A percentile compares a stretch with the other conserved stretches of the same genome.
These are phyloP conservation scores for Agrotis clavis DNA, from an alignment of 2,888 invertebrate species.

Conservation along the genomic window DNA sequence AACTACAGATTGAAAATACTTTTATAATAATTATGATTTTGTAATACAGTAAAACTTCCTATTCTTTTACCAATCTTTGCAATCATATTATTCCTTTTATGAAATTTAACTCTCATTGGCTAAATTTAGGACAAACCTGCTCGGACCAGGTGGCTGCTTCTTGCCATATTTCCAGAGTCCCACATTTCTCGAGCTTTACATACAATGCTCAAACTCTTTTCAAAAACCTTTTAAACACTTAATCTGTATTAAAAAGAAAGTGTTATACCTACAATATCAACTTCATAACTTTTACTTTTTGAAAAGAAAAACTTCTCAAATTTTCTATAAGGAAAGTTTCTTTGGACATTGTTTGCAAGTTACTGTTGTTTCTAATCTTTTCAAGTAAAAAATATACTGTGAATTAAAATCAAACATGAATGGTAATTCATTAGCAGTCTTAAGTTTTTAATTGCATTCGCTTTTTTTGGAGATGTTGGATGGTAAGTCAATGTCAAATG, in stretches of 20 bases:
- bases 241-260: neutral
- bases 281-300: conserved; percentile 23
- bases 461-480: neutral
- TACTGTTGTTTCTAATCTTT: conserved; percentile 12
- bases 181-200: neutral
- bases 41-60: neutral
- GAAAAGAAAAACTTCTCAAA: neutral
- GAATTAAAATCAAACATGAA: neutral
- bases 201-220: conserved; percentile 10
- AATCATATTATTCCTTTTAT: neutral
- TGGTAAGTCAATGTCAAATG: neutral
- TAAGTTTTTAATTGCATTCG: neutral
- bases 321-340: conserved; percentile 25
- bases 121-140: neutral
- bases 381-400: neutral
- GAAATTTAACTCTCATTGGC: neutral
- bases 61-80: neutral
- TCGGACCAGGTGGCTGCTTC: too few species aligned
- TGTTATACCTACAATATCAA: conserved; percentile 4
- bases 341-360: neutral
- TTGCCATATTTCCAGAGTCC: neutral
- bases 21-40: neutral
- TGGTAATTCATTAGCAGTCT: neutral
- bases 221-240: conserved; percentile 1
- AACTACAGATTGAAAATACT: neutral